Percentiles rank a stretch among this genome's conserved stretches.
Conservation (phyloP, 2,888 invertebrate species). For the Flexamia atlantica region DNA sequence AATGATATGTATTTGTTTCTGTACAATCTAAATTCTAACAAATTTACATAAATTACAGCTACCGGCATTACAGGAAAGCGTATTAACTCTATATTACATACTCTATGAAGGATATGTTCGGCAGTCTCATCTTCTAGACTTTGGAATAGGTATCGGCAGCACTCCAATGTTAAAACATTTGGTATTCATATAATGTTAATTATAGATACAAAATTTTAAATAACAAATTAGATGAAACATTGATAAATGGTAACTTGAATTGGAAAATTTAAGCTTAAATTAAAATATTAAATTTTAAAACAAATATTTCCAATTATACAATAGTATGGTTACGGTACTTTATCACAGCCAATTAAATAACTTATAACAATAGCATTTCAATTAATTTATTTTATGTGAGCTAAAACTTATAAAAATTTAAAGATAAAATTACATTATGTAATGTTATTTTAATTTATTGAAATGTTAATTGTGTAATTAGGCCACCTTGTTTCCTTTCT, state of each 20-base stretch:
- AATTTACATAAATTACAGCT: conserved; percentile 57
- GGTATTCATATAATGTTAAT: not conserved
- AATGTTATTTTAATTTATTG: not conserved
- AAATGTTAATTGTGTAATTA: not conserved
- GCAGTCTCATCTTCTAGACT: conserved; percentile 47
- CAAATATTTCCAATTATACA: too few relatives aligned
- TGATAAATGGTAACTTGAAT: too few relatives aligned
- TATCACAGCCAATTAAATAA: not conserved
- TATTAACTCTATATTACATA: conserved; percentile 44
- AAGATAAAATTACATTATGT: not conserved
- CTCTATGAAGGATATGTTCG: conserved; percentile 11
- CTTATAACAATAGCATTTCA: not conserved
- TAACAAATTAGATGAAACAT: not conserved
- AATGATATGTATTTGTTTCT: conserved; percentile 57
- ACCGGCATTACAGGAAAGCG: conserved; percentile 33
- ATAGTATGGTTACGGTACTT: not conserved
- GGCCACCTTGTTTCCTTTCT: not conserved
- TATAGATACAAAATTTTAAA: not conserved
- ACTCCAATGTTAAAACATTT: conserved; percentile 41
- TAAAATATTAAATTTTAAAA: too few relatives aligned
- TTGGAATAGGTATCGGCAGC: conserved; percentile 44
- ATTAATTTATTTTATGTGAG: too few relatives aligned
- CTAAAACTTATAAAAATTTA: not conserved
- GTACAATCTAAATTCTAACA: conserved; percentile 54
- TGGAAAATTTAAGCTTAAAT: too few relatives aligned